Conservation (phyloP, 2,113 vertebrate genomes). For the Brachionichthys hirsutus region DNA sequence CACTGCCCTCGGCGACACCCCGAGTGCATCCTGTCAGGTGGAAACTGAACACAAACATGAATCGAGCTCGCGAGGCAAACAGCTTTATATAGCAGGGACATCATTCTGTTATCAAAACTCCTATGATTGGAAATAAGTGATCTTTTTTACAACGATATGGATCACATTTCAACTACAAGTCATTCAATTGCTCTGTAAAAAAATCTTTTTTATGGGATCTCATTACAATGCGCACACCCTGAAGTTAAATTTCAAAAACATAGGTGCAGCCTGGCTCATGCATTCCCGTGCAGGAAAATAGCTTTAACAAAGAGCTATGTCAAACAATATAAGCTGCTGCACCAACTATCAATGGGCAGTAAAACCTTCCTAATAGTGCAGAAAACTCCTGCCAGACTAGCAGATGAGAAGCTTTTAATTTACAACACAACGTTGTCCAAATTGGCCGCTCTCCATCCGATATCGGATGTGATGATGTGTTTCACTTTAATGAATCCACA, state of each 20-base stretch:
- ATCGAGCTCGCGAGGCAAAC: conserved; percentile 11
- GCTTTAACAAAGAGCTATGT: neutral
- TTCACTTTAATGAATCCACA: conserved; percentile 47
- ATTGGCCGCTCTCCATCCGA: conserved; percentile 34
- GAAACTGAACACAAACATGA: conserved; percentile 32
- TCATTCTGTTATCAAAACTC: conserved; percentile 29
- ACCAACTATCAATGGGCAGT: neutral
- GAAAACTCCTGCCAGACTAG: conserved; percentile 9
- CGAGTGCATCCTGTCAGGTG: conserved; percentile 16
- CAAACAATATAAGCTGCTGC: conserved; percentile 4
- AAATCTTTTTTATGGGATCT: conserved; percentile 8
- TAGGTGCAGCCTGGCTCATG: too few relatives aligned
- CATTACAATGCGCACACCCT: neutral
- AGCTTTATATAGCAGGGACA: neutral
- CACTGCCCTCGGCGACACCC: conserved; percentile 29
- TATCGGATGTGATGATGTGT: conserved; percentile 34
- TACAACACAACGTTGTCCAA: conserved; percentile 15
- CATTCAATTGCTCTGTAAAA: neutral
- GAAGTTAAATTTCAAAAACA: too few relatives aligned
- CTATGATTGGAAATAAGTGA: conserved; percentile 28
- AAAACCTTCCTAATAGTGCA: conserved; percentile 9
- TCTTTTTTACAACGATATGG: too few relatives aligned
- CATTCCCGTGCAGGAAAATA: neutral
- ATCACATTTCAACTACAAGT: conserved; percentile 6
- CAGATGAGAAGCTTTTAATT: conserved; percentile 27